phyloP scores from a whole-genome alignment of 1,140 invertebrate genomes.

The Laupala kohalensis region DNA sequence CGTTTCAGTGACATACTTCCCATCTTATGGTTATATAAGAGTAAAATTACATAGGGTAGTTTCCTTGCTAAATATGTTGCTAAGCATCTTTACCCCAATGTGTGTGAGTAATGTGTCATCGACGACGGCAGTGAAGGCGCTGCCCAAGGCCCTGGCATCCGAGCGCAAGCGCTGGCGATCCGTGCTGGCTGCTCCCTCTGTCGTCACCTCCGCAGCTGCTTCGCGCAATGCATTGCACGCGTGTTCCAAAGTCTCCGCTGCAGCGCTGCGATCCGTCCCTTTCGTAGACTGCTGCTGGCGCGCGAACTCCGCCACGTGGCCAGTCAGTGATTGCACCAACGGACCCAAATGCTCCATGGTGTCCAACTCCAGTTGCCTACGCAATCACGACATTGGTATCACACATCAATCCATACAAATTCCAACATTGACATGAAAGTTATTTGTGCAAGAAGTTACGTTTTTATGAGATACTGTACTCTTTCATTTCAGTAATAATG shows the following conservation, averaged over 20 bases:
- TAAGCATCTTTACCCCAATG: conserved; percentile 21
- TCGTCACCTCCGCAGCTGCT: conserved; percentile 6
- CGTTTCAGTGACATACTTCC: too few relatives aligned
- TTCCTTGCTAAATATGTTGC: too few relatives aligned
- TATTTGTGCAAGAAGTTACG: too few relatives aligned
- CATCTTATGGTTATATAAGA: too few relatives aligned
- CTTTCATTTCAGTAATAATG: background rate
- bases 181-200: background rate
- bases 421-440: too few relatives aligned
- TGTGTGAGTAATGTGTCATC: conserved; percentile 28
- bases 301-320: conserved; percentile 23
- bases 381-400: conserved; percentile 10
- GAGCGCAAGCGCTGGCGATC: conserved; percentile 16
- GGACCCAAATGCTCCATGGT: conserved; percentile 21
- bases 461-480: too few relatives aligned
- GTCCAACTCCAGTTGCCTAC: conserved; percentile 23
- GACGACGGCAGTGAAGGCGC: conserved; percentile 30
- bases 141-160: conserved; percentile 26
- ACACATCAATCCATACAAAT: too few relatives aligned
- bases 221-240: conserved; percentile 16
- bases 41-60: too few relatives aligned
- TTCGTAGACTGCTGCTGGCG: conserved; percentile 11
- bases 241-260: conserved; percentile 11
- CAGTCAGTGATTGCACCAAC: conserved; percentile 22
- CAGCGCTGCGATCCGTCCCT: background rate